phyloP scores from a whole-genome alignment of 2,888 invertebrate genomes.

The Mayetiola destructor region DNA sequence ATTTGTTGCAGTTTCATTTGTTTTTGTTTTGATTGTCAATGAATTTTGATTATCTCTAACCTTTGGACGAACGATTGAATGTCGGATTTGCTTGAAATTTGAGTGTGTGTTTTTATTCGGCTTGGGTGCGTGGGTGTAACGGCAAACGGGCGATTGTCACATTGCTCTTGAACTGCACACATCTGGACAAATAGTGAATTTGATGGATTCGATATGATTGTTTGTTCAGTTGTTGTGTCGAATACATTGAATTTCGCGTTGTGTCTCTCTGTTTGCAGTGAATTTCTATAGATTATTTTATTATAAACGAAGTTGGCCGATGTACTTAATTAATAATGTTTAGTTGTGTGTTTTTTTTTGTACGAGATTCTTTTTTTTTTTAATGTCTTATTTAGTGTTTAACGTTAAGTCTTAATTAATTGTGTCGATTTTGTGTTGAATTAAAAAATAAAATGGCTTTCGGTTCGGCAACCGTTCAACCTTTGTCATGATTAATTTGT shows the following conservation, averaged over 20 bases:
- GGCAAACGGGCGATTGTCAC: conserved; percentile 1
- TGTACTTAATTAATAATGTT: too few relatives aligned
- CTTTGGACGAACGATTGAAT: conserved; percentile 9
- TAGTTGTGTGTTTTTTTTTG: too few relatives aligned
- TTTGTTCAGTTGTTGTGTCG: not conserved
- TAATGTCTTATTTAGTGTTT: too few relatives aligned
- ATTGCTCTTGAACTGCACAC: not conserved
- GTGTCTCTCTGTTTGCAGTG: too few relatives aligned
- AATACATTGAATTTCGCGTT: not conserved
- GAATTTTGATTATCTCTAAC: conserved; percentile 11
- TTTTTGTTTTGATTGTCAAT: not conserved
- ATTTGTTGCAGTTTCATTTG: conserved; percentile 1
- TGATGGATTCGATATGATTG: not conserved
- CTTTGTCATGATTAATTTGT: too few relatives aligned
- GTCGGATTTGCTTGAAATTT: not conserved
- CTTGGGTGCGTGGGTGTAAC: not conserved
- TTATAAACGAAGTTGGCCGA: too few relatives aligned
- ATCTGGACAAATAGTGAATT: not conserved
- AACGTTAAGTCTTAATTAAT: too few relatives aligned
- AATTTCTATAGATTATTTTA: too few relatives aligned
- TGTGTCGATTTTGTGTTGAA: too few relatives aligned
- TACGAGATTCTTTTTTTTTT: too few relatives aligned
- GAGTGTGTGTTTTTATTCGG: not conserved
- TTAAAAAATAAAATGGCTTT: too few relatives aligned
- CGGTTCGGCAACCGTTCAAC: too few relatives aligned